phyloP scores from a whole-genome alignment of 2,888 invertebrate species.

The Alcis repandata region DNA sequence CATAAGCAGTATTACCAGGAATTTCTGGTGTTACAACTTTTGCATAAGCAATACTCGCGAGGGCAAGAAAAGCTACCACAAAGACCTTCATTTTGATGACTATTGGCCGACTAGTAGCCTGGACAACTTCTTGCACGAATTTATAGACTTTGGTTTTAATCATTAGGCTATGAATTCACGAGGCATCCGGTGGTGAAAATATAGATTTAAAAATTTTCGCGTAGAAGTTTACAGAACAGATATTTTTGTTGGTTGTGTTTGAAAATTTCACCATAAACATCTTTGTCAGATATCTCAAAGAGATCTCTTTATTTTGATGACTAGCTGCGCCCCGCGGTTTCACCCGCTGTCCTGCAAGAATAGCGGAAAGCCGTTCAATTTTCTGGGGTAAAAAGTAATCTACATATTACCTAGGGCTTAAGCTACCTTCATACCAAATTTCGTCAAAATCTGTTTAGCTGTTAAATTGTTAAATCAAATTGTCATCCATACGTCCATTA shows the following conservation, averaged over 20 bases:
- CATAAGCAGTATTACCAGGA: conserved; percentile 51
- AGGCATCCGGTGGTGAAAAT: no score
- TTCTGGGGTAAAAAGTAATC: no score
- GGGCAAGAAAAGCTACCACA: conserved; percentile 41
- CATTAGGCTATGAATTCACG: conserved; percentile 5
- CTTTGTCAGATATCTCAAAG: neutral
- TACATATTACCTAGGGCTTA: no score
- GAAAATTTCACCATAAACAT: neutral
- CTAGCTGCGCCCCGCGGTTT: no score
- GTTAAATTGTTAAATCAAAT: no score
- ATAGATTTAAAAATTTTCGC: neutral
- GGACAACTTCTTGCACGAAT: conserved; percentile 1
- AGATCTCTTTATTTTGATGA: no score
- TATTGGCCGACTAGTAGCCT: conserved; percentile 14
- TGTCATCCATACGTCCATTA: no score
- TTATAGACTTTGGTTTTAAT: conserved; percentile 20
- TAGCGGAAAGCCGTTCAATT: no score
- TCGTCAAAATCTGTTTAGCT: no score
- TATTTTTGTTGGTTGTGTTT: neutral
- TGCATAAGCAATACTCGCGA: conserved; percentile 44
- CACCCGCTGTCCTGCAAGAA: no score
- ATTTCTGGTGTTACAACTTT: conserved; percentile 17
- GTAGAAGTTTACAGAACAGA: neutral
- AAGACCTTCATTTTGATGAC: conserved; percentile 47
- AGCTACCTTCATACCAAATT: no score